These are phyloP conservation scores for Lepidocyrtinus sp. DNA, from an alignment of 2,888 invertebrate species.

Conservation along the genomic window DNA sequence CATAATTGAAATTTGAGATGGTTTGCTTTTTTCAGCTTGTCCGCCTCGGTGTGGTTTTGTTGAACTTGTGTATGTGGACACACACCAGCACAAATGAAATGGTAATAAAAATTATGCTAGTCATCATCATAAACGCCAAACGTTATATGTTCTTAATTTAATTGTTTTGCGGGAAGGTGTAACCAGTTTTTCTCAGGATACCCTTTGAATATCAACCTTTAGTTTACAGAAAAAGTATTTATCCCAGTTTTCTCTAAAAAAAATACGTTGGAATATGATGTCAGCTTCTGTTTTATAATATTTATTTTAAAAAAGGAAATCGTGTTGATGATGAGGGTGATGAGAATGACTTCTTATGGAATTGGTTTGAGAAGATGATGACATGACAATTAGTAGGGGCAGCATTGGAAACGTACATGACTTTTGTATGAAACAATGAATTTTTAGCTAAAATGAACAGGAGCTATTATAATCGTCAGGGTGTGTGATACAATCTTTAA, in stretches of 20 bases:
- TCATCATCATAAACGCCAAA: conserved; percentile 1
- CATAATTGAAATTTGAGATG: conserved; percentile 17
- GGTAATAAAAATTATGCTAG: background rate
- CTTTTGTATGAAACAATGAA: too few relatives aligned
- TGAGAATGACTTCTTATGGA: conserved; percentile 3
- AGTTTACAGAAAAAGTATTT: too few relatives aligned
- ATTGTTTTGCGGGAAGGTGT: conserved; percentile 8
- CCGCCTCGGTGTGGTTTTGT: background rate
- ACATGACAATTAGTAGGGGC: conserved; percentile 17
- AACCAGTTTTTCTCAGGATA: conserved; percentile 20
- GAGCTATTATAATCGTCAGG: too few relatives aligned
- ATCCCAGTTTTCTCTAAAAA: too few relatives aligned
- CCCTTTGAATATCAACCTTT: conserved; percentile 4
- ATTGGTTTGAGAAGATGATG: background rate
- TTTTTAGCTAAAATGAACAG: too few relatives aligned
- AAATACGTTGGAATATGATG: too few relatives aligned
- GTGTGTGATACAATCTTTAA: too few relatives aligned
- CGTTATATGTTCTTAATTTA: background rate
- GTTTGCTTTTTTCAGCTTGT: background rate
- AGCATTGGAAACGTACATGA: too few relatives aligned
- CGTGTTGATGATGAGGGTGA: too few relatives aligned
- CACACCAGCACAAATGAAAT: conserved; percentile 25
- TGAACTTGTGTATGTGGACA: conserved; percentile 23
- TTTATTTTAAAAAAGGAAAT: too few relatives aligned
- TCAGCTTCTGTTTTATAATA: too few relatives aligned